These are phyloP conservation scores for Tuta absoluta DNA, from an alignment of 2,888 invertebrate species.

Conservation along the genomic window DNA sequence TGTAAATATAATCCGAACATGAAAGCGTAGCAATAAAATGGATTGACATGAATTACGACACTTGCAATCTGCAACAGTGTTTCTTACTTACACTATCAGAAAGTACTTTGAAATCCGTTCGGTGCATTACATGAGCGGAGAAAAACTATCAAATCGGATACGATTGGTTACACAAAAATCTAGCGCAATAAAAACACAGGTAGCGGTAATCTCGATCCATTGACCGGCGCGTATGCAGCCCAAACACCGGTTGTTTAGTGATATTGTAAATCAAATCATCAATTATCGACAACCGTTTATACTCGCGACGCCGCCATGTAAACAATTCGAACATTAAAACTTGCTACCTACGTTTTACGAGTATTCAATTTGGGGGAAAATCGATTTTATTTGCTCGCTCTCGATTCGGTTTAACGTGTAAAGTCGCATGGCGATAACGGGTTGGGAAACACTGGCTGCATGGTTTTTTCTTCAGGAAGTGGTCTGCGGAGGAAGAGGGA, in stretches of 20 bases:
- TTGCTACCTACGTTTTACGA: constrained; percentile 76
- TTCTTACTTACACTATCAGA: background rate
- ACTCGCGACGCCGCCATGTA: constrained; percentile 79
- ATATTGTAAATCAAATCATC: constrained; percentile 81
- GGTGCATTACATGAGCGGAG: no score
- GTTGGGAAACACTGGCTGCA: constrained; percentile 40
- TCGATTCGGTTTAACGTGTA: constrained; percentile 69
- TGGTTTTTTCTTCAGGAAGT: constrained; percentile 69
- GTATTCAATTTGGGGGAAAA: constrained; percentile 79
- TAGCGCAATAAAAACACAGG: constrained; percentile 18
- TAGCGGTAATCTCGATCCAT: constrained; percentile 46
- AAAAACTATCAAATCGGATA: background rate
- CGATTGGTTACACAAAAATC: constrained; percentile 18
- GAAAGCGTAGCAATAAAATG: constrained; percentile 1
- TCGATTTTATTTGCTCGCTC: constrained; percentile 80
- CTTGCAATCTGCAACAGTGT: background rate
- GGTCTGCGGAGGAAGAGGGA: constrained; percentile 59
- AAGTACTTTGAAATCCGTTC: background rate
- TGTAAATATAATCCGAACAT: background rate
- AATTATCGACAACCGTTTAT: constrained; percentile 81
- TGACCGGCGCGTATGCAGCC: constrained; percentile 65
- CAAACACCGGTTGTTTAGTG: constrained; percentile 80
- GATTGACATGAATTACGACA: constrained; percentile 1
- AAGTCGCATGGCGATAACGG: constrained; percentile 62
- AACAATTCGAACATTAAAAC: constrained; percentile 78